phyloP scores from a whole-genome alignment of 1,140 invertebrate species.

The Hermetia illucens region DNA sequence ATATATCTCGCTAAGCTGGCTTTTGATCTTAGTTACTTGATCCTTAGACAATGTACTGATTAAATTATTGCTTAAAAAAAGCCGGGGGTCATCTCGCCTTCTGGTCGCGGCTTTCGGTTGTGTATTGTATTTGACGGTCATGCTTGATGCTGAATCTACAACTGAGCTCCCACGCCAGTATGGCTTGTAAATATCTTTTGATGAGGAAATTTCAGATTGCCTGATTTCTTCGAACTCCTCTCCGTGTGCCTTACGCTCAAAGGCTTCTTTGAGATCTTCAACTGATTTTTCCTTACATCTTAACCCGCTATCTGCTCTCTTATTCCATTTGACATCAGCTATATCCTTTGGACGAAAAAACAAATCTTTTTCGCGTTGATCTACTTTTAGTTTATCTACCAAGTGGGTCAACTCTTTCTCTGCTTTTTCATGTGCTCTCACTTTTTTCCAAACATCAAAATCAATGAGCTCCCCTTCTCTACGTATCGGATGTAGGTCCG shows the following conservation, averaged over 20 bases:
- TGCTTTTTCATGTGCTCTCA: conserved; percentile 61
- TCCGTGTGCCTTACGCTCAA: conserved; percentile 31
- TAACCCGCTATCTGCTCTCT: conserved; percentile 58
- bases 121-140: conserved; percentile 37
- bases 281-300: conserved; percentile 74
- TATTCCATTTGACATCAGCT: conserved; percentile 54
- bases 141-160: conserved; percentile 52
- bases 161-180: conserved; percentile 73
- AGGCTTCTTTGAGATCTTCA: conserved; percentile 63
- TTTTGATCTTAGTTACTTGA: conserved; percentile 66
- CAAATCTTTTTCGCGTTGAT: conserved; percentile 72
- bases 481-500: conserved; percentile 50
- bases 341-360: conserved; percentile 60
- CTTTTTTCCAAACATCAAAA: conserved; percentile 72
- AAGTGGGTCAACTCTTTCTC: conserved; percentile 67
- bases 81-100: conserved; percentile 30
- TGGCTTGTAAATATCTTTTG: conserved; percentile 60
- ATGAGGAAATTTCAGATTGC: conserved; percentile 31
- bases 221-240: conserved; percentile 8
- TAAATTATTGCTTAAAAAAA: conserved; percentile 53
- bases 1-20: conserved; percentile 70
- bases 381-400: conserved; percentile 59
- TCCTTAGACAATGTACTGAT: conserved; percentile 76
- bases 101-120: conserved; percentile 16
- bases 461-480: conserved; percentile 67